Evolutionary conservation across 2,797 vertebrate genomes (phyloP).

Genomic region (Artibeus lituratus): DNA sequence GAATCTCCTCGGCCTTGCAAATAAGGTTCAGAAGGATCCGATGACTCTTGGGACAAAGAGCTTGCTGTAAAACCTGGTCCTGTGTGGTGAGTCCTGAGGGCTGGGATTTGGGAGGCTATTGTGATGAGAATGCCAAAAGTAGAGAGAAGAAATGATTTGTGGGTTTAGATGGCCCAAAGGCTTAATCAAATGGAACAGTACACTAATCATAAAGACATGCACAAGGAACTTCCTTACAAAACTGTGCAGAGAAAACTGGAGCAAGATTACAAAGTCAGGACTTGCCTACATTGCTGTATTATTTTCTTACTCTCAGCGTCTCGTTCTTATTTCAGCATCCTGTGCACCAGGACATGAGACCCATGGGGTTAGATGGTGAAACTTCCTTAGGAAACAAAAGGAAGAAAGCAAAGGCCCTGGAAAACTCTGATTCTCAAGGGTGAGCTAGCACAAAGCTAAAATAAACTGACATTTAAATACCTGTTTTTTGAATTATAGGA

Average conservation of each 20-base stretch:
- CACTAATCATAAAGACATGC: background rate
- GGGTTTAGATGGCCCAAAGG: background rate
- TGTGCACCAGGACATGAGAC: background rate
- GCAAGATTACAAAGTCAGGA: background rate
- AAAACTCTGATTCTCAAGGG: background rate
- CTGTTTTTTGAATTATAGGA: background rate
- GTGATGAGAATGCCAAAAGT: background rate
- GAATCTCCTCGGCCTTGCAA: background rate
- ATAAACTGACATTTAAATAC: background rate
- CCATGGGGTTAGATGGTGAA: too few relatives aligned
- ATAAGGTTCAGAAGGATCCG: background rate
- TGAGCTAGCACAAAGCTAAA: background rate
- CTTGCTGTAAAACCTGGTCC: background rate
- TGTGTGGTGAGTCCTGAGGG: background rate
- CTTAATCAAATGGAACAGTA: background rate
- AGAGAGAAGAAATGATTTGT: background rate
- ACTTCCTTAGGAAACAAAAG: background rate
- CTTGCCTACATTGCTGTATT: background rate
- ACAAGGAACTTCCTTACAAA: background rate
- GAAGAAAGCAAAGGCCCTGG: background rate
- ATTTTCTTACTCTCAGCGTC: background rate
- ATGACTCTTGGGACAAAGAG: background rate
- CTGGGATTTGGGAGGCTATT: background rate
- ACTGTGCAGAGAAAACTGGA: background rate
- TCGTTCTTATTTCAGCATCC: background rate